These are phyloP conservation scores for Pogonognathellus flavescens DNA, from an alignment of 1,140 invertebrate genomes.

Conservation along the genomic window DNA sequence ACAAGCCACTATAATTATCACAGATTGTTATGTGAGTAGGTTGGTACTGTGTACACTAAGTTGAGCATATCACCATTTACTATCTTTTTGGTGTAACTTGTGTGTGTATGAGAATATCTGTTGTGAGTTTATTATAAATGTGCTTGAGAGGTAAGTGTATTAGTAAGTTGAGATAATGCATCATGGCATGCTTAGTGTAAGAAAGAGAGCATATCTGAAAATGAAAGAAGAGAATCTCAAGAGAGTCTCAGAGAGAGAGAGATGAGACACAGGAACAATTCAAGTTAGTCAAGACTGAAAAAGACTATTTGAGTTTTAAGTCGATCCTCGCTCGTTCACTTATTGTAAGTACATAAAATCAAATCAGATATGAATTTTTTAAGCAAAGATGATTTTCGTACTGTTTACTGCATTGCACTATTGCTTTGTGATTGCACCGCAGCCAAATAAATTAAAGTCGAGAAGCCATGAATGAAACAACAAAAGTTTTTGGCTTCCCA, in stretches of 20 bases:
- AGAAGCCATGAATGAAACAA: conserved; percentile 45
- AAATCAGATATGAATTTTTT: not conserved
- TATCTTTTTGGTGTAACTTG: too few species aligned
- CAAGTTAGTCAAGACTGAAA: not conserved
- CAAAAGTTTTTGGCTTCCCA: conserved; percentile 46
- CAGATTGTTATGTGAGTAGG: too few species aligned
- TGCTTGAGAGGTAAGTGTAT: not conserved
- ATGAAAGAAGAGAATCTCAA: conserved; percentile 40
- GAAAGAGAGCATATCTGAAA: conserved; percentile 50
- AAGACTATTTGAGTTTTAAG: not conserved
- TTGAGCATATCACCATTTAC: too few species aligned
- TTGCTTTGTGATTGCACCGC: not conserved
- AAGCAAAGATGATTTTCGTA: conserved; percentile 2
- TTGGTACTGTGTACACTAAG: too few species aligned
- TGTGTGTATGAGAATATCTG: not conserved
- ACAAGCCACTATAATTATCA: too few species aligned
- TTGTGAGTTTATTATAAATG: not conserved
- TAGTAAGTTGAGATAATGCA: conserved; percentile 20
- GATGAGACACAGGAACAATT: not conserved
- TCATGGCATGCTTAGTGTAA: conserved; percentile 32
- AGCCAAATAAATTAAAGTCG: conserved; percentile 25
- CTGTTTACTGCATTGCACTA: not conserved
- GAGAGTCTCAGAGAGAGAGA: not conserved
- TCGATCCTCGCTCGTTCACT: not conserved
- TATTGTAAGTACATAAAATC: conserved; percentile 17